Evolutionary conservation across 1,140 invertebrate genomes (phyloP).

Genomic region (Drosophila rhopaloa): DNA sequence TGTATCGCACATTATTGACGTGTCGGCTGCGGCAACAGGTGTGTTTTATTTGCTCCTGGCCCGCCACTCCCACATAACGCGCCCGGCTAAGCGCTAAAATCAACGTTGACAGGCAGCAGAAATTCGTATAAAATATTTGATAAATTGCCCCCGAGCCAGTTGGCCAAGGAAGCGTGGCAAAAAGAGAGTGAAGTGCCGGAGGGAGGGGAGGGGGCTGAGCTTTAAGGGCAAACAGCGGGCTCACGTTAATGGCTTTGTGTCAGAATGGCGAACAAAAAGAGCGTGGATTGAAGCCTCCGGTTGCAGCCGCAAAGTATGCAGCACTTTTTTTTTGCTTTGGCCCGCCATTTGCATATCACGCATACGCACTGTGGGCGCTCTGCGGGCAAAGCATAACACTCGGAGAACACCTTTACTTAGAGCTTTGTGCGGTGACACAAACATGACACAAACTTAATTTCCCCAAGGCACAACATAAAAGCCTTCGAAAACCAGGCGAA

Average conservation of each 20-base stretch:
- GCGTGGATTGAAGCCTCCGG: neutral
- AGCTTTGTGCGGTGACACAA: constrained; percentile 59
- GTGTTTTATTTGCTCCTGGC: constrained; percentile 64
- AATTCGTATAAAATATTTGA: constrained; percentile 70
- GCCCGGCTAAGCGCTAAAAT: constrained; percentile 68
- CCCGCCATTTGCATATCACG: constrained; percentile 61
- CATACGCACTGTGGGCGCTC: constrained; percentile 56
- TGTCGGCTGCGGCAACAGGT: constrained; percentile 66
- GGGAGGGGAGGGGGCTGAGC: neutral
- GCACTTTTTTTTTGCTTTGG: constrained; percentile 27
- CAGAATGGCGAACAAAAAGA: neutral
- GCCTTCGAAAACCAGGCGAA: constrained; percentile 11
- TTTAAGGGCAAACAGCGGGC: constrained; percentile 16
- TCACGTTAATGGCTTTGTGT: constrained; percentile 30
- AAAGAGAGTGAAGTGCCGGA: neutral
- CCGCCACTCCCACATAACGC: constrained; percentile 9
- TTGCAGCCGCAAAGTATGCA: constrained; percentile 27
- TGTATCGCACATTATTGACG: constrained; percentile 40
- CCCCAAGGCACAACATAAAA: constrained; percentile 69
- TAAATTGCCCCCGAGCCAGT: constrained; percentile 58
- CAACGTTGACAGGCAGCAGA: constrained; percentile 72
- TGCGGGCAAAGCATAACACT: constrained; percentile 3
- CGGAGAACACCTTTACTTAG: constrained; percentile 22
- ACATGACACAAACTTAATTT: constrained; percentile 82
- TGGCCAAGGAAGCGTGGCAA: neutral